These are phyloP conservation scores for Phania funesta DNA, from an alignment of 2,888 invertebrate species.

Conservation along the genomic window DNA sequence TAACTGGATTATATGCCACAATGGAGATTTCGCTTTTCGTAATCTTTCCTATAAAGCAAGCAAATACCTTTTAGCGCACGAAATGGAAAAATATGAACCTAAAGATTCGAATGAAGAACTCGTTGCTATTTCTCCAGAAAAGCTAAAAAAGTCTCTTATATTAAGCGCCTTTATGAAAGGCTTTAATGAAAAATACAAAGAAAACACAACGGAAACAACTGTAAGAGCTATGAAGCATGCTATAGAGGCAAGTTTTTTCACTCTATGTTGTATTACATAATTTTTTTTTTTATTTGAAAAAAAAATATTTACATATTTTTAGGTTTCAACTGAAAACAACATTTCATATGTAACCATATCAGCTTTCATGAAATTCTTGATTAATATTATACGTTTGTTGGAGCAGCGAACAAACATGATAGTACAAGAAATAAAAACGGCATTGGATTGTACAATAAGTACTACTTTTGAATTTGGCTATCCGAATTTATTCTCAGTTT, in stretches of 20 bases:
- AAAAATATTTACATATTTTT: constrained; percentile 6
- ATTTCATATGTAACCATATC: constrained; percentile 74
- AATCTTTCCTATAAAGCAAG: constrained; percentile 77
- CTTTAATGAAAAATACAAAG: constrained; percentile 74
- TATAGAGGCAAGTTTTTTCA: constrained; percentile 74
- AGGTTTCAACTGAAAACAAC: constrained; percentile 74
- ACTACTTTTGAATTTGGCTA: constrained; percentile 78
- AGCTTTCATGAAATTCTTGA: constrained; percentile 76
- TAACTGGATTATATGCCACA: constrained; percentile 79
- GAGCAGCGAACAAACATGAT: constrained; percentile 75
- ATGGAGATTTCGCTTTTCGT: constrained; percentile 77
- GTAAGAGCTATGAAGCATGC: constrained; percentile 79
- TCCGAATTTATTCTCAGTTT: constrained; percentile 77
- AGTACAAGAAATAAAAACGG: constrained; percentile 76
- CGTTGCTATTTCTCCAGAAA: constrained; percentile 35
- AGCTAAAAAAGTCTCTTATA: constrained; percentile 69
- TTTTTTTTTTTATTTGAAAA: too few species aligned
- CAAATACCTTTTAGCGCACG: constrained; percentile 70
- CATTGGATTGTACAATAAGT: constrained; percentile 73
- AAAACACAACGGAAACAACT: constrained; percentile 72
- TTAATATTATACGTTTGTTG: constrained; percentile 75
- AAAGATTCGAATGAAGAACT: constrained; percentile 62
- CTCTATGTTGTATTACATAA: not conserved
- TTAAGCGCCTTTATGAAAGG: constrained; percentile 73
- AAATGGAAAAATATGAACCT: constrained; percentile 42